Conservation (phyloP, 23 tunicate species). For the Oikopleura dioica region DNA sequence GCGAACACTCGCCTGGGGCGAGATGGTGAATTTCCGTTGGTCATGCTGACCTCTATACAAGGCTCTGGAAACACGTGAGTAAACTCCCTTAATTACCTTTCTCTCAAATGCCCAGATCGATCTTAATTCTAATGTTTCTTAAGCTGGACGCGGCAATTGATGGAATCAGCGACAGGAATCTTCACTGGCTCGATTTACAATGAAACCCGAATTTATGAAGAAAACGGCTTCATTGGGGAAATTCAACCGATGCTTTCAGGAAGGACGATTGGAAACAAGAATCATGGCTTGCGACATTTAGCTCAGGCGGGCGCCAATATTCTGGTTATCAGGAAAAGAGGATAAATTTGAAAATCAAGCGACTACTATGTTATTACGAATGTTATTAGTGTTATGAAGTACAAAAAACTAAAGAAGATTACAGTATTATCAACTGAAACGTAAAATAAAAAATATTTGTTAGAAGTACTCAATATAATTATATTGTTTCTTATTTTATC, state of each 20-base stretch:
- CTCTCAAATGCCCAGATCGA: too few species aligned
- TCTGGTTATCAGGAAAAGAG: not conserved
- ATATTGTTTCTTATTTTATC: too few species aligned
- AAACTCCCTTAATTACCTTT: not conserved
- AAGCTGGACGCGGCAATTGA: not conserved
- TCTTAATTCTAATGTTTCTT: too few species aligned
- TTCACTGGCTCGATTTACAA: not conserved
- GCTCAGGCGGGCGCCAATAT: not conserved
- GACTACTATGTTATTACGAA: too few species aligned
- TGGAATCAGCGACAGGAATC: not conserved
- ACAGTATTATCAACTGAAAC: too few species aligned
- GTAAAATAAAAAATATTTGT: too few species aligned
- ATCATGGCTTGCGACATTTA: not conserved
- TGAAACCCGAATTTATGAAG: not conserved
- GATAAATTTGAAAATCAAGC: too few species aligned
- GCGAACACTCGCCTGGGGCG: not conserved
- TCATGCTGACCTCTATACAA: not conserved
- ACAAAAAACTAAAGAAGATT: too few species aligned
- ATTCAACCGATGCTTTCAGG: not conserved
- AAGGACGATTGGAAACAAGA: not conserved
- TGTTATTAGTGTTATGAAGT: too few species aligned
- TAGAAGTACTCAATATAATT: too few species aligned
- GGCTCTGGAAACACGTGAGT: constrained; percentile 9
- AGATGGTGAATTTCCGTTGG: not conserved
- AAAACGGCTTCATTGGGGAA: constrained; percentile 5